A percentile compares a stretch with the other conserved stretches of the same genome.
Conservation (phyloP, 2,888 invertebrate species). For the Cataglyphis albicans region DNA sequence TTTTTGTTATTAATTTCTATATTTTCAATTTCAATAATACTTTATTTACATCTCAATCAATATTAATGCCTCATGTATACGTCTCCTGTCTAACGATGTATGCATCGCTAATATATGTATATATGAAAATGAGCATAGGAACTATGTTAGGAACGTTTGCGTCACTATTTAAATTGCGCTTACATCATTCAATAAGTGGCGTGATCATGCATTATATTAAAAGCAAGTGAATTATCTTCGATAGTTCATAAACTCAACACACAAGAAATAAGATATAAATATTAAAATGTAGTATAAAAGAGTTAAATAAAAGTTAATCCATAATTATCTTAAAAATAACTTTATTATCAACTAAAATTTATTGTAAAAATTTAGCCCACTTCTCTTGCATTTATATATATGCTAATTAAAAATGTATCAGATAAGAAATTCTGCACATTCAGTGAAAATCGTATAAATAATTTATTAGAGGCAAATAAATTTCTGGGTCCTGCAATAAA, state of each 20-base stretch:
- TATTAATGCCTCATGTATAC: slow-evolving; percentile 2
- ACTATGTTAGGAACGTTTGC: not conserved
- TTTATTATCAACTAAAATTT: not conserved
- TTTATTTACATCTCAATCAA: slow-evolving; percentile 18
- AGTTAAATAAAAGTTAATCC: not conserved
- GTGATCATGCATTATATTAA: not conserved
- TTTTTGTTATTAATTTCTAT: not conserved
- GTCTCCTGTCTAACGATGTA: not conserved
- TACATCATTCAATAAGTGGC: not conserved
- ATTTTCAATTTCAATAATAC: not conserved
- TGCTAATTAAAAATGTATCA: not conserved
- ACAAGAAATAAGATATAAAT: not conserved
- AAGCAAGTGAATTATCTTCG: not conserved
- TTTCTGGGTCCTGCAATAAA: not conserved
- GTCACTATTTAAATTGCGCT: not conserved
- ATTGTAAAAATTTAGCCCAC: not conserved
- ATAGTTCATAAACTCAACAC: not conserved
- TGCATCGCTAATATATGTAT: not conserved
- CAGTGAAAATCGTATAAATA: not conserved
- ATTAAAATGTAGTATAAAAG: not conserved
- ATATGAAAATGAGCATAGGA: not conserved
- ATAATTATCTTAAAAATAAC: not conserved
- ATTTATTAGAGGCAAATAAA: not conserved
- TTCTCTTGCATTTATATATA: not conserved
- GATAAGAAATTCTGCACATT: not conserved